Conservation (phyloP, 2,888 invertebrate genomes). For the Xiphydria camelus region DNA sequence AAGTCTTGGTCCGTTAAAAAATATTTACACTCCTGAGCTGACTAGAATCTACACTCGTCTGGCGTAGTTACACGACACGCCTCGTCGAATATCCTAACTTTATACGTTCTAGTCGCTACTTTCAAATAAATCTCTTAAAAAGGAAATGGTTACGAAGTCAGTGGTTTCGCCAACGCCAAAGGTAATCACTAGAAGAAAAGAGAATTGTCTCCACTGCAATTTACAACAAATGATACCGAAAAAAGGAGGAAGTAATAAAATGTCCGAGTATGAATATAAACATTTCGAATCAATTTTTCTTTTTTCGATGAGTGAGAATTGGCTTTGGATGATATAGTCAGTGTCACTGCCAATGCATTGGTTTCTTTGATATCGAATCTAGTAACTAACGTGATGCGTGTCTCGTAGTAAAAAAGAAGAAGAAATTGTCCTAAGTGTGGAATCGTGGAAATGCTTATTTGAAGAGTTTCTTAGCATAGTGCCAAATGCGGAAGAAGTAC, state of each 20-base stretch:
- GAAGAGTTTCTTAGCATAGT: conserved; percentile 81
- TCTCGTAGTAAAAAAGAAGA: not conserved
- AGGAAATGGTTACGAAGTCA: not conserved
- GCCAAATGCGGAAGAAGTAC: conserved; percentile 95
- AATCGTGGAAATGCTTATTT: conserved; percentile 62
- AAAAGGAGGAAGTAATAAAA: too few relatives aligned
- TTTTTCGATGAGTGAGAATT: too few relatives aligned
- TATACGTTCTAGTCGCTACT: not conserved
- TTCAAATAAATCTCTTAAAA: conserved; percentile 1
- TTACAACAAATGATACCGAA: too few relatives aligned
- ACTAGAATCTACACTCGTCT: conserved; percentile 45
- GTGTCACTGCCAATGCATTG: too few relatives aligned
- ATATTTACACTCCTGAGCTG: conserved; percentile 24
- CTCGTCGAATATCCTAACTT: not conserved
- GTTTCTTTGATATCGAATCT: not conserved
- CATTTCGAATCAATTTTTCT: too few relatives aligned
- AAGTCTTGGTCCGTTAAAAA: conserved; percentile 19
- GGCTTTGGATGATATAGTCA: too few relatives aligned
- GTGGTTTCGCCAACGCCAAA: not conserved
- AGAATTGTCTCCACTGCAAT: too few relatives aligned
- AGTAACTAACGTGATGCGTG: not conserved
- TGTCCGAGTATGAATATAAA: too few relatives aligned
- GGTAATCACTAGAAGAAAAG: too few relatives aligned
- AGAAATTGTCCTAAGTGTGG: conserved; percentile 1
- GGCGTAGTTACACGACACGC: conserved; percentile 3